Conservation (phyloP, 2,888 invertebrate species). For the Agrotis segetum region DNA sequence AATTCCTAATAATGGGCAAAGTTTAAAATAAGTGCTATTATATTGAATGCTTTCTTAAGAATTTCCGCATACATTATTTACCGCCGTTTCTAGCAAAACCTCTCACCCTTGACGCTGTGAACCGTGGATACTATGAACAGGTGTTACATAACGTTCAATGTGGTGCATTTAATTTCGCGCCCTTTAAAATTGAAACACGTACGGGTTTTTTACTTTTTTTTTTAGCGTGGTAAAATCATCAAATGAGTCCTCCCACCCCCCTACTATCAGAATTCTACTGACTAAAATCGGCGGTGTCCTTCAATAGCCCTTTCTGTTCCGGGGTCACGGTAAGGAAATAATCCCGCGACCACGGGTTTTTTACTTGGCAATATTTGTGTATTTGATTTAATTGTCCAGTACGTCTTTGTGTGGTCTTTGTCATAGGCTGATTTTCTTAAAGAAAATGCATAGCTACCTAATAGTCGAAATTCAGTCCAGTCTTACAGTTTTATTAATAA, state of each 20-base stretch:
- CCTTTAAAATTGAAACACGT: neutral
- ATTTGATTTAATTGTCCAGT: neutral
- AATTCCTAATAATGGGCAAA: too few relatives aligned
- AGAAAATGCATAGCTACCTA: neutral
- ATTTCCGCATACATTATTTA: neutral
- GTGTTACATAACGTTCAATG: conserved; percentile 29
- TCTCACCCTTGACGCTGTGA: conserved; percentile 11
- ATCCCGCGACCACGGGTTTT: too few relatives aligned
- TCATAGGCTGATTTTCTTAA: neutral
- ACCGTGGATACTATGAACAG: conserved; percentile 11
- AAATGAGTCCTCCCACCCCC: too few relatives aligned
- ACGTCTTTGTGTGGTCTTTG: neutral
- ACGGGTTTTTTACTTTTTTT: neutral
- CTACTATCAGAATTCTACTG: too few relatives aligned
- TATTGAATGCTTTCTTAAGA: too few relatives aligned
- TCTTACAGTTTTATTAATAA: too few relatives aligned
- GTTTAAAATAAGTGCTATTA: too few relatives aligned
- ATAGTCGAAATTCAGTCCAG: too few relatives aligned
- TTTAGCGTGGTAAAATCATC: too few relatives aligned
- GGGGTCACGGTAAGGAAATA: too few relatives aligned
- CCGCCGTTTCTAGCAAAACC: neutral
- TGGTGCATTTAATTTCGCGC: conserved; percentile 1
- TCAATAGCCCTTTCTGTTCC: too few relatives aligned
- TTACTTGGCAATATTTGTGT: neutral
- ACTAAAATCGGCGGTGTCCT: too few relatives aligned